Percentiles rank a stretch among this genome's conserved stretches.
phyloP scores from a whole-genome alignment of 1,140 invertebrate genomes.

The Tetramorium simillimum region DNA sequence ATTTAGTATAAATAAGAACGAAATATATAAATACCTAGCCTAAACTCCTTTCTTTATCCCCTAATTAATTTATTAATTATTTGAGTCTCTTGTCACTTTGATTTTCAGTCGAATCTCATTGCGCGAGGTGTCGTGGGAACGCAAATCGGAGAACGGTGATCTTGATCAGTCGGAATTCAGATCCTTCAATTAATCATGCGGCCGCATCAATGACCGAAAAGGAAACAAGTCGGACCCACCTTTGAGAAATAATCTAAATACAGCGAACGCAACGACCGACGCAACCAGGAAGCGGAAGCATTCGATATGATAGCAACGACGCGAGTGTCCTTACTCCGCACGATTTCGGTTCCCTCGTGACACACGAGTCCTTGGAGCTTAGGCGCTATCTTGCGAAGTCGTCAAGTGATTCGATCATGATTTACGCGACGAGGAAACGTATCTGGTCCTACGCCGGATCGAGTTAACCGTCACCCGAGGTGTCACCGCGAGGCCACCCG shows the following conservation, averaged over 20 bases:
- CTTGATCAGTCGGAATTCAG: background rate
- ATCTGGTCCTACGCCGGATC: background rate
- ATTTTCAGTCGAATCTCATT: constrained; percentile 37
- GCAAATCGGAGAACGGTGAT: background rate
- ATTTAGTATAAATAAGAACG: too few relatives aligned
- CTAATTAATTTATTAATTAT: too few relatives aligned
- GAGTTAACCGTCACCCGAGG: background rate
- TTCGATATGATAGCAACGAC: constrained; percentile 11
- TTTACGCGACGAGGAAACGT: background rate
- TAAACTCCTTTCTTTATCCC: too few relatives aligned
- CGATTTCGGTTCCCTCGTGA: background rate
- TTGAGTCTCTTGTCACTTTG: too few relatives aligned
- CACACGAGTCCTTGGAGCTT: constrained; percentile 7
- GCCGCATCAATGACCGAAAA: background rate
- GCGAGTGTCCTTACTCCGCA: background rate
- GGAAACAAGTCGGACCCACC: background rate
- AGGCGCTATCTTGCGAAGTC: background rate
- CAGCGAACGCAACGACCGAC: background rate
- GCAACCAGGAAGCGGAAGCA: constrained; percentile 17
- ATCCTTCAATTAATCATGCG: constrained; percentile 2
- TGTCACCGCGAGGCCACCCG: background rate
- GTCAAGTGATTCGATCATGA: constrained; percentile 20
- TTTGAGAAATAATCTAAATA: background rate
- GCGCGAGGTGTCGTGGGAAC: background rate
- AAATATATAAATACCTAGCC: too few relatives aligned